These are phyloP conservation scores for Brachylomia viminalis DNA, from an alignment of 2,888 invertebrate genomes.

Conservation along the genomic window DNA sequence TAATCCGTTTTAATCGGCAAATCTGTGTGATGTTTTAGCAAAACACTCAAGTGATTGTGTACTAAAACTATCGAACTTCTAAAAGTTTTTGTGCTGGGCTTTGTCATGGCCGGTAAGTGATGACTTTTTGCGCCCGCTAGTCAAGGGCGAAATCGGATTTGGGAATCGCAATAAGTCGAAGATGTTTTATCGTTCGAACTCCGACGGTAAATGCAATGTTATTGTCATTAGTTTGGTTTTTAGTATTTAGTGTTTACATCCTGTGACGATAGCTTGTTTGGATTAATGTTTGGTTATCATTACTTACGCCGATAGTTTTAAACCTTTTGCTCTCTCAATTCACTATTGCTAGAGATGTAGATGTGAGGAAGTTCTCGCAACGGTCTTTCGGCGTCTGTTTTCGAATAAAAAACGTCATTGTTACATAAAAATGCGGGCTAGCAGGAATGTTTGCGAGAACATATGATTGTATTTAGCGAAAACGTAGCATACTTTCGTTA, in stretches of 20 bases:
- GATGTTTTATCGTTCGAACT: slow-evolving; percentile 91
- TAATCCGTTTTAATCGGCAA: slow-evolving; percentile 91
- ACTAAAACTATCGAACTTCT: slow-evolving; percentile 89
- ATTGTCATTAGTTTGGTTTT: slow-evolving; percentile 89
- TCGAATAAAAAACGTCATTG: slow-evolving; percentile 60
- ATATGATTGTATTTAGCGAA: slow-evolving; percentile 60
- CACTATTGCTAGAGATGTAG: slow-evolving; percentile 77
- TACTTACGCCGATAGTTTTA: slow-evolving; percentile 85
- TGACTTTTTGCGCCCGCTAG: slow-evolving; percentile 90
- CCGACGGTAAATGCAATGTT: slow-evolving; percentile 91
- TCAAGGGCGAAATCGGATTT: slow-evolving; percentile 91
- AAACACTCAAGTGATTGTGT: slow-evolving; percentile 89
- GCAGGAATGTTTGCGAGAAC: slow-evolving; percentile 66
- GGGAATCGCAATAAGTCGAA: slow-evolving; percentile 90
- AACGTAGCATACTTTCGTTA: slow-evolving; percentile 51
- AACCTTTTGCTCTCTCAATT: slow-evolving; percentile 82
- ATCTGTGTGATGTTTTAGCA: slow-evolving; percentile 90
- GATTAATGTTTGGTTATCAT: slow-evolving; percentile 88
- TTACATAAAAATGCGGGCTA: slow-evolving; percentile 69
- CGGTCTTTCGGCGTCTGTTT: slow-evolving; percentile 72
- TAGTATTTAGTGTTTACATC: slow-evolving; percentile 87
- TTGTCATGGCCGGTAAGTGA: slow-evolving; percentile 96
- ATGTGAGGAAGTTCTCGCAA: slow-evolving; percentile 80
- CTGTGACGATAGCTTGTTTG: slow-evolving; percentile 82
- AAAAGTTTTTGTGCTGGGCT: slow-evolving; percentile 91